These are phyloP conservation scores for Oryzias celebensis DNA, from an alignment of 2,113 vertebrate genomes.

Conservation along the genomic window DNA sequence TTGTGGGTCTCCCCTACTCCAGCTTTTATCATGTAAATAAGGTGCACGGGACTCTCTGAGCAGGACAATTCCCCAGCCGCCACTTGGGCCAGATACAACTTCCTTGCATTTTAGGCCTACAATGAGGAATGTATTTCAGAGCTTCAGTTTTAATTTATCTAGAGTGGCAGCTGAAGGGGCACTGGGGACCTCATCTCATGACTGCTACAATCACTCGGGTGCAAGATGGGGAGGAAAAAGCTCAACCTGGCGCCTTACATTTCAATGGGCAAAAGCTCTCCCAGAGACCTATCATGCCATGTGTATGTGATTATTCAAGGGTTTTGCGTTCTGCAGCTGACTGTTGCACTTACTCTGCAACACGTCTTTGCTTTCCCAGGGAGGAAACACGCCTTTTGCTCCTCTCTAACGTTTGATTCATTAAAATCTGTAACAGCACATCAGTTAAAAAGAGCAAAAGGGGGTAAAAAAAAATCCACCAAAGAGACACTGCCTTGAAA, in stretches of 20 bases:
- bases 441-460: constrained; percentile 73
- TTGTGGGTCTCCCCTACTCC: constrained; percentile 65
- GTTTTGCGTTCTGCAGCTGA: constrained; percentile 38
- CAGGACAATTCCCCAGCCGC: constrained; percentile 84
- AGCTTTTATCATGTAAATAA: constrained; percentile 94
- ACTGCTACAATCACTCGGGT: constrained; percentile 63
- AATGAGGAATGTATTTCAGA: constrained; percentile 82
- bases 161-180: constrained; percentile 84
- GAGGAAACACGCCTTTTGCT: constrained; percentile 66
- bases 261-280: constrained; percentile 47
- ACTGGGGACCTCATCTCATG: constrained; percentile 78
- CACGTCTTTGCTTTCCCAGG: constrained; percentile 65
- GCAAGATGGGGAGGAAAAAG: constrained; percentile 47
- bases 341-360: constrained; percentile 51
- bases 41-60: constrained; percentile 71
- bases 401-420: constrained; percentile 72
- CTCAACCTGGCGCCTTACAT: constrained; percentile 56
- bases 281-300: constrained; percentile 27
- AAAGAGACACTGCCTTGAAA: constrained; percentile 80
- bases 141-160: constrained; percentile 88
- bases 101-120: constrained; percentile 74
- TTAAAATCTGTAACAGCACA: constrained; percentile 72
- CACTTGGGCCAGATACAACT: constrained; percentile 87
- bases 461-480: constrained; percentile 61
- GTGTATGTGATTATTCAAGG: constrained; percentile 27